Percentiles rank a stretch among this genome's conserved stretches.
phyloP scores from a whole-genome alignment of 2,797 vertebrate species.

The Helarctos malayanus region DNA sequence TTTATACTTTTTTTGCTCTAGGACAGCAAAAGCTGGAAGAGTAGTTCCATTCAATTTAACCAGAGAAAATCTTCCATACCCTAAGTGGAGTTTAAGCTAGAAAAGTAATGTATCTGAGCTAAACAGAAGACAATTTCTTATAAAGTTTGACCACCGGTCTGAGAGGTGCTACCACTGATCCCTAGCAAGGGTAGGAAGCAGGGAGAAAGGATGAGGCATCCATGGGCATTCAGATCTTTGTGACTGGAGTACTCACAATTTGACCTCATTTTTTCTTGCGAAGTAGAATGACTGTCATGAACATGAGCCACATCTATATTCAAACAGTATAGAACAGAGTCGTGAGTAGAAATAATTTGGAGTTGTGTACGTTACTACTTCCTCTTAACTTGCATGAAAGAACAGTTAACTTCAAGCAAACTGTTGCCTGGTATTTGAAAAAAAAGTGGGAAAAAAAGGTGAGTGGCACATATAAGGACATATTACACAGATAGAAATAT shows the following conservation, averaged over 20 bases:
- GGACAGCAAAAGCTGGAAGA: not conserved
- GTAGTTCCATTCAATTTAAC: not conserved
- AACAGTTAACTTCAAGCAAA: conserved; percentile 30
- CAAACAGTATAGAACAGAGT: conserved; percentile 19
- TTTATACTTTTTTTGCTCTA: conserved; percentile 36
- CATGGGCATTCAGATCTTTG: not conserved
- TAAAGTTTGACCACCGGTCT: not conserved
- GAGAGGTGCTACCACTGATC: not conserved
- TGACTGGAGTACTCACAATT: not conserved
- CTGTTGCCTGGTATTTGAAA: conserved; percentile 14
- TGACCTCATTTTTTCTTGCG: conserved; percentile 25
- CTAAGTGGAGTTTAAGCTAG: not conserved
- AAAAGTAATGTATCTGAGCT: not conserved
- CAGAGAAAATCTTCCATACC: conserved; percentile 20
- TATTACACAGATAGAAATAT: conserved; percentile 44
- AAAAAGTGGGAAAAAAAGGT: not conserved
- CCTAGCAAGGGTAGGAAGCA: not conserved
- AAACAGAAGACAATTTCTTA: conserved; percentile 16
- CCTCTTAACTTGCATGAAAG: not conserved
- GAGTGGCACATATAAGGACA: not conserved
- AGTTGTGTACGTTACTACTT: not conserved
- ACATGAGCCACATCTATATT: not conserved
- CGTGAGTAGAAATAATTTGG: conserved; percentile 14
- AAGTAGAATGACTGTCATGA: not conserved
- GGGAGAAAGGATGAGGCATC: not conserved